Conservation (phyloP, 2,797 vertebrate genomes). For the Urophycis tenuis region DNA sequence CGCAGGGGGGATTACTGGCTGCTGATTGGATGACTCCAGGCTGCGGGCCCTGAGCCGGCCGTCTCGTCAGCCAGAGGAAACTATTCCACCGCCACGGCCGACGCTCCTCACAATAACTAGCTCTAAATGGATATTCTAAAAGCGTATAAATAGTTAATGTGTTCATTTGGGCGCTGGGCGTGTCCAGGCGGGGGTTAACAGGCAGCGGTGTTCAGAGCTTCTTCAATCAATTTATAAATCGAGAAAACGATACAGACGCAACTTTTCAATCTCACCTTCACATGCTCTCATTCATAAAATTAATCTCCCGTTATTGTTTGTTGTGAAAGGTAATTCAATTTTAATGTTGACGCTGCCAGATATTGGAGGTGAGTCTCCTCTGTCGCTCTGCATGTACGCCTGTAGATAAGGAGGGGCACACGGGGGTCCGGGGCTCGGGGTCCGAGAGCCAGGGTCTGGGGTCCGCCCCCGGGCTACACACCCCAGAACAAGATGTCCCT, state of each 20-base stretch:
- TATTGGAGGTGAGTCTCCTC: background rate
- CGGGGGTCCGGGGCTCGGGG: no score
- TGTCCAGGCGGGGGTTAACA: background rate
- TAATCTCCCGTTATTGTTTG: background rate
- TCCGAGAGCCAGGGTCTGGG: no score
- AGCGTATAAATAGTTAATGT: conserved; percentile 1
- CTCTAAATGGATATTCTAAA: background rate
- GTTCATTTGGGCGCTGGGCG: background rate
- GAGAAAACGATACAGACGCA: background rate
- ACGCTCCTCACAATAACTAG: background rate
- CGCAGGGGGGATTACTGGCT: conserved; percentile 28
- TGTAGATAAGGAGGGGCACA: no score
- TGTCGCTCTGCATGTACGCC: background rate
- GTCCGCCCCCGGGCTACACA: no score
- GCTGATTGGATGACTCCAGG: background rate
- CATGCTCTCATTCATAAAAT: background rate
- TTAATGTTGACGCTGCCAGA: background rate
- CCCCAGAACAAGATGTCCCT: no score
- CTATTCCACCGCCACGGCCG: background rate
- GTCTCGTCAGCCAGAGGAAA: background rate
- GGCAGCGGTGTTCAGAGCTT: background rate
- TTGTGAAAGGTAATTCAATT: background rate
- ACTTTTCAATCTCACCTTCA: conserved; percentile 1
- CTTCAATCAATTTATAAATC: background rate
- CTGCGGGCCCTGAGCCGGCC: background rate